These are phyloP conservation scores for Meliscaeva auricollis DNA, from an alignment of 2,888 invertebrate genomes.

Conservation along the genomic window DNA sequence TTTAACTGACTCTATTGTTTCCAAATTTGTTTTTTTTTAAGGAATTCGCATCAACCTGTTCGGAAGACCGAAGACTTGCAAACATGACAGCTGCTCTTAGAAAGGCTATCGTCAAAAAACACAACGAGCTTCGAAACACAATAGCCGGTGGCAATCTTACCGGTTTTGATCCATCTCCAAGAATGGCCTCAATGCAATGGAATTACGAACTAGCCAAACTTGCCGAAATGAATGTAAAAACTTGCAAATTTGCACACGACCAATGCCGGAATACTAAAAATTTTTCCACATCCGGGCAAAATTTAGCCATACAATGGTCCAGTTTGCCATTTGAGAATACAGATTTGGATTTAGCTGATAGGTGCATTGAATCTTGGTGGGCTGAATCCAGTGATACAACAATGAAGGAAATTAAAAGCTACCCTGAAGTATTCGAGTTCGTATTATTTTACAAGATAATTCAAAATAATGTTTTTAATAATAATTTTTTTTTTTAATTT, in stretches of 20 bases:
- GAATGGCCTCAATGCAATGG: slow-evolving; percentile 56
- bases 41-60: not conserved
- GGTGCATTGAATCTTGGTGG: slow-evolving; percentile 78
- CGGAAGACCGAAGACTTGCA: not conserved
- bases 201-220: slow-evolving; percentile 24
- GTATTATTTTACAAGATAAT: too few relatives aligned
- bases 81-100: not conserved
- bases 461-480: too few relatives aligned
- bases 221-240: slow-evolving; percentile 15
- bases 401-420: slow-evolving; percentile 76
- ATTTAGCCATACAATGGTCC: not conserved
- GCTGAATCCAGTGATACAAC: slow-evolving; percentile 69
- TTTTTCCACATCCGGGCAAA: slow-evolving; percentile 6
- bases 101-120: not conserved
- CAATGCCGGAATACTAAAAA: not conserved
- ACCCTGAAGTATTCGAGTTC: slow-evolving; percentile 65
- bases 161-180: not conserved
- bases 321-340: not conserved
- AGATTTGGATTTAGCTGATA: not conserved
- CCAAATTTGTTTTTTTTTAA: slow-evolving; percentile 5
- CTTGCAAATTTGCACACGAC: slow-evolving; percentile 15
- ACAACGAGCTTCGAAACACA: slow-evolving; percentile 31
- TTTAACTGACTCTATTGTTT: too few relatives aligned
- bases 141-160: slow-evolving; percentile 11
- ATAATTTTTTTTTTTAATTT: not conserved